Base-by-base conservation (phyloP, 2,113 vertebrate genomes). In the Nothobranchius kuhntae region DNA sequence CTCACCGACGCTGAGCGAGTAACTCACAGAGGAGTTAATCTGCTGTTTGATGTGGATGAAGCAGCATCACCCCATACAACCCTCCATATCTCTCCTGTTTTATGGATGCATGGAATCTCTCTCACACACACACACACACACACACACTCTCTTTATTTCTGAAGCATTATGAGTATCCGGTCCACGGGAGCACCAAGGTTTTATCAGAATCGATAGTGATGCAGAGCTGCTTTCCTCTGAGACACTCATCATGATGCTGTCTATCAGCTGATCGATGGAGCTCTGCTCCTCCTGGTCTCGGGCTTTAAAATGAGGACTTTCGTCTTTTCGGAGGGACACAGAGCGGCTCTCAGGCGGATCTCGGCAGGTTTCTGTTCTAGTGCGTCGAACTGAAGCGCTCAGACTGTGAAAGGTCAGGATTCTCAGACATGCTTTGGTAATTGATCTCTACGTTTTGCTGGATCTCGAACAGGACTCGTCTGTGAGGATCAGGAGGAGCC, bases 41-140 rank as follows among this genome's bases (percentile, higher is more conserved):
- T 66, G 64, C 64, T 57, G 64, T 48, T 48, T 56, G 61, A 64
- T 64, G 36, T 64, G 61, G 61, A 63, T 24, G 44, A 61, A 48
- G 59, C 36, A 44, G 36, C 50, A 15, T 53, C 17, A 53, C 36
- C 50, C 50, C 30, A 46, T 13, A 11, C 60, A 13, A 13, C 8
- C 30, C n/a, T 17, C 61, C n/a, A 13, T 36, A 51, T 51, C 47
- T 62, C 17, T 50, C 45, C 60, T 61, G 46, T 9, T 48, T 26
- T 36, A 45, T 30, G 15, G 46, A 36, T n/a, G 24, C 13, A 26
- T 38, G 2, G 12, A 61, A 50, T 48, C 30, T 30, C 30, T 30
- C 30, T 2, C 54, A 8, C 13, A 13, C 14, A 2, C 45, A 17
- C 57, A 48, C 15, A 17, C 30, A 13, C 50, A 44, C 15, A 6